Conservation (phyloP, 2,113 vertebrate genomes). For the Camelus bactrianus region DNA sequence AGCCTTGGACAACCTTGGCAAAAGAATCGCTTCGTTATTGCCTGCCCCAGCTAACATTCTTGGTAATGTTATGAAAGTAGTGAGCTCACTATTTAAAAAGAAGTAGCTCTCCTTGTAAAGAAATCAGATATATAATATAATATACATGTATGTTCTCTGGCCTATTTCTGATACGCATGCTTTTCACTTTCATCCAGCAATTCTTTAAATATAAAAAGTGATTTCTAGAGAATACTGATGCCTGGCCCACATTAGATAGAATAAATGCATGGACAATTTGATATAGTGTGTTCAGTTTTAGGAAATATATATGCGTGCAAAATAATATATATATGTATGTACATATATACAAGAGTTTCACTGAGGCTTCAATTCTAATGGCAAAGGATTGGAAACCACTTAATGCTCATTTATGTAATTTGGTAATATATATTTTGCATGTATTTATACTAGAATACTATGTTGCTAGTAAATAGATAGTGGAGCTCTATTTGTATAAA, state of each 20-base stretch:
- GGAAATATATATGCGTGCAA: background rate
- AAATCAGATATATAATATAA: background rate
- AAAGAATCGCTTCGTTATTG: background rate
- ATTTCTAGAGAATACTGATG: background rate
- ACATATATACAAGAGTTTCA: background rate
- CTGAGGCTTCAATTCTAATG: background rate
- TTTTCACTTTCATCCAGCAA: background rate
- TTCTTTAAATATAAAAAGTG: background rate
- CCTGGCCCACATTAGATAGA: background rate
- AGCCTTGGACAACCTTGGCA: rapidly evolving
- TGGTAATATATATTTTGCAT: background rate
- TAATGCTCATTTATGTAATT: background rate
- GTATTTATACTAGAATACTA: background rate
- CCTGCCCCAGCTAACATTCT: rapidly evolving
- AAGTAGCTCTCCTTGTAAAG: background rate
- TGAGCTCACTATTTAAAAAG: background rate
- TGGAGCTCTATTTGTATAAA: background rate
- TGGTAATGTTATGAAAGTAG: rapidly evolving
- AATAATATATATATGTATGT: too few species aligned
- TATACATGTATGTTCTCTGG: background rate
- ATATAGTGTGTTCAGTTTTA: background rate
- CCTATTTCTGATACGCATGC: background rate
- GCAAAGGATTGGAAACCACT: background rate
- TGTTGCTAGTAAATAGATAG: background rate
- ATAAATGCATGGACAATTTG: background rate